phyloP scores from a whole-genome alignment of 2,888 invertebrate genomes.

The Stenurella melanura region DNA sequence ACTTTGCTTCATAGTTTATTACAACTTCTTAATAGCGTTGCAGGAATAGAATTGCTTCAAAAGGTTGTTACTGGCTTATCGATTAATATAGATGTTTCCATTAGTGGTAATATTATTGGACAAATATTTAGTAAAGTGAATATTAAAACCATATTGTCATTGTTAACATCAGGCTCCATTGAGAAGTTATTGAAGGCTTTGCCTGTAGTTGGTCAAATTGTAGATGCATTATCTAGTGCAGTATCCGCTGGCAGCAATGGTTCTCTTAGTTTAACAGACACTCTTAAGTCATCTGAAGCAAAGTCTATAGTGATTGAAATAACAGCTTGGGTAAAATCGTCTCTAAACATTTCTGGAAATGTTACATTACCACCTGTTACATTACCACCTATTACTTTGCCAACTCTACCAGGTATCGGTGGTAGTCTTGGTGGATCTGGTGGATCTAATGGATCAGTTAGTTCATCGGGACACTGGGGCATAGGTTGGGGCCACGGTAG shows the following conservation, averaged over 20 bases:
- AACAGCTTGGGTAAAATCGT: conserved; percentile 33
- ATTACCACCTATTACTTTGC: neutral
- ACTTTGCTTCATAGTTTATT: conserved; percentile 45
- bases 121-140: conserved; percentile 39
- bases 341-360: conserved; percentile 2
- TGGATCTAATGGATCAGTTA: neutral
- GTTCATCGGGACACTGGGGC: neutral
- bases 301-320: conserved; percentile 6
- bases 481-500: neutral
- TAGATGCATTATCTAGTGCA: conserved; percentile 29
- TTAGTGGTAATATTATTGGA: conserved; percentile 18
- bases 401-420: neutral
- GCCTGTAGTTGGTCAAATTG: conserved; percentile 48
- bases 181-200: conserved; percentile 33
- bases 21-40: conserved; percentile 30
- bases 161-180: conserved; percentile 12
- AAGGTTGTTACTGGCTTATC: conserved; percentile 11
- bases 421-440: neutral
- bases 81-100: neutral
- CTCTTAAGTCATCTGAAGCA: conserved; percentile 35
- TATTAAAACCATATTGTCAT: conserved; percentile 21
- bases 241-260: conserved; percentile 36
- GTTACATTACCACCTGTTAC: neutral
- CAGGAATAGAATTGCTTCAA: conserved; percentile 48
- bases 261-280: conserved; percentile 16